Evolutionary conservation across 2,113 vertebrate species (phyloP).

Genomic region (Anhinga rufa): DNA sequence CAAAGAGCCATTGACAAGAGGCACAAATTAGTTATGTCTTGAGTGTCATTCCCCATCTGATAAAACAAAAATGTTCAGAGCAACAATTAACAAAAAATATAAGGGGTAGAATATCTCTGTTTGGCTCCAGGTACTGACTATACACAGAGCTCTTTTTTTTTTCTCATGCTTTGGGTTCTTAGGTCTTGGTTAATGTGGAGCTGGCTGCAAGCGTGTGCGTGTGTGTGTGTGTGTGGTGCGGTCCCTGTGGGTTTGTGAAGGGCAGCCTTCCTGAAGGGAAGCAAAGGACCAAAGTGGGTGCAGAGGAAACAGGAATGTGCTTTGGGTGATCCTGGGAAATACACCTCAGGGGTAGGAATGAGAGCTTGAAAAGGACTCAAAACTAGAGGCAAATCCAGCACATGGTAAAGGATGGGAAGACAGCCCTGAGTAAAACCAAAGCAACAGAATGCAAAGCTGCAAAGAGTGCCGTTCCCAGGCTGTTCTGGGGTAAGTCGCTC

Average conservation of each 20-base stretch:
- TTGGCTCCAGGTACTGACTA: neutral
- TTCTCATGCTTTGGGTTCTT: neutral
- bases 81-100: neutral
- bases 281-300: neutral
- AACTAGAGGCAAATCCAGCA: neutral
- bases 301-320: neutral
- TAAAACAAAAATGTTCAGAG: slow-evolving; percentile 54
- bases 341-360: neutral
- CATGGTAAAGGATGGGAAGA: neutral
- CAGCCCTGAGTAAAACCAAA: neutral
- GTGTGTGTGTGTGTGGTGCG: neutral
- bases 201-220: neutral
- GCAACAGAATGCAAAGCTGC: neutral
- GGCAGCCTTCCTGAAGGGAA: neutral
- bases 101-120: neutral
- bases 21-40: slow-evolving; percentile 10
- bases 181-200: neutral
- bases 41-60: slow-evolving; percentile 46
- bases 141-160: neutral
- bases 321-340: neutral
- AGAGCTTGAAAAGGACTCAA: neutral
- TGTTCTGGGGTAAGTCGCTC: neutral
- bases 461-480: neutral
- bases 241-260: neutral
- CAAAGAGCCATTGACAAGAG: slow-evolving; percentile 49